Evolutionary conservation across 2,113 vertebrate species (phyloP), one percentile per base, ranked within the genome.

Genomic region (Hippoglossus stenolepis): DNA sequence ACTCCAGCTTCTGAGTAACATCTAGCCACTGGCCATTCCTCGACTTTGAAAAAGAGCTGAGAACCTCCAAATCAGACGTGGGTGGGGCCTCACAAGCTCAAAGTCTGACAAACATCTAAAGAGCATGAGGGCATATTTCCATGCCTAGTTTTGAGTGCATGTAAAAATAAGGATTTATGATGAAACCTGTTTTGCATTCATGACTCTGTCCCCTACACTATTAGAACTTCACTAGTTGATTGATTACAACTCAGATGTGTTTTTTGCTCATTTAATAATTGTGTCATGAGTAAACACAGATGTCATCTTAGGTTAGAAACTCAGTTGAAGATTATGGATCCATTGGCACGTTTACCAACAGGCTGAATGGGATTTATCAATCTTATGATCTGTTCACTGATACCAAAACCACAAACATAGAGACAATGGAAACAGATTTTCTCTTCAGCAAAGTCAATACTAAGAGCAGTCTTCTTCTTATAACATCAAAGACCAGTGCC

Each of bases 391-490:
- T 53, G 28, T 51, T 51, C 26, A 35, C 58, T 72, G 70, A 51
- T 62, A 62, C 70, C 43, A 62, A 53, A 49, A 61, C 57, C 69
- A 71, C 58, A 71, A 21, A 49, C 40, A 69, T 20, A 9, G 21
- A 71, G 58, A 35, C 49, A 71, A 21, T 71, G 24, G 69, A 71
- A 61, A 61, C 69, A 51, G 13, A 61, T 35, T 61, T 71, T 49
- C 58, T 71, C 43, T 47, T 3, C 6, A 49, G 24, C 40, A 71
- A 31, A 71, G 18, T 60, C 24, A 45, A n/a, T 20, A 24, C 53
- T 12, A 45, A 57, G 31, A 38, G 5, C 65, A 54, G 28, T 17
- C 1, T 43, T 18, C 38, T 20, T 17, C 28, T 17, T 12, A 58
- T 17, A 47, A 20, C 35, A 45, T 18, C 47, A 38, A 70, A 13